A percentile compares a stretch with the other conserved stretches of the same genome.
These are phyloP conservation scores for Pipra filicauda DNA, from an alignment of 2,113 vertebrate genomes.

Conservation along the genomic window DNA sequence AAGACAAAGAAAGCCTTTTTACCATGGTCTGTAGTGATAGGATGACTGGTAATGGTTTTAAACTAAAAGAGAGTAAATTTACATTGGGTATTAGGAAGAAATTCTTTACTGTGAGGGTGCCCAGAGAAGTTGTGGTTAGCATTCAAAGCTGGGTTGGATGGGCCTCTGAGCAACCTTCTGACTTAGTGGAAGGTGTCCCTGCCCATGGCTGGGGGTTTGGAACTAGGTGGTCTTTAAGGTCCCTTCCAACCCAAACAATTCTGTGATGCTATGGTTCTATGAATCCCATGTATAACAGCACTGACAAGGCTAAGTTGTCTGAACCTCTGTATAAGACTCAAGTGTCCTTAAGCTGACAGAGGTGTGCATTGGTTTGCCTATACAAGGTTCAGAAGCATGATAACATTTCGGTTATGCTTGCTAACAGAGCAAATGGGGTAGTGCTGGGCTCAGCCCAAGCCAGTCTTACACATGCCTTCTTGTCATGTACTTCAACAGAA, in stretches of 20 bases:
- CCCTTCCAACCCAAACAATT: neutral
- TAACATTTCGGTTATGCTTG: neutral
- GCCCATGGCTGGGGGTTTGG: neutral
- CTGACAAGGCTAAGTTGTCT: neutral
- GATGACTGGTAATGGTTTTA: neutral
- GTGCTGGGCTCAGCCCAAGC: neutral
- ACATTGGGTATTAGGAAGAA: neutral
- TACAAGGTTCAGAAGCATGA: neutral
- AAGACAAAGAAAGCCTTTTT: neutral
- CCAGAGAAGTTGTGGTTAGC: neutral
- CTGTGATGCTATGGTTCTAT: neutral
- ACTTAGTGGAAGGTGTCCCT: neutral
- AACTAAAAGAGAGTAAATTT: neutral
- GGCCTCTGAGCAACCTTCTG: neutral
- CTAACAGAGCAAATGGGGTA: rapidly evolving
- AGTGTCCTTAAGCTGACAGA: neutral
- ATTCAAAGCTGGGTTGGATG: neutral
- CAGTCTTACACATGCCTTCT: neutral
- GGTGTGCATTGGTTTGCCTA: neutral
- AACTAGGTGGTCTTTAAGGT: neutral
- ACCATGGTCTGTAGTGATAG: neutral
- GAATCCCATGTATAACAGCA: neutral
- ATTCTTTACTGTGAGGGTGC: neutral
- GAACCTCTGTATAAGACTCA: neutral
- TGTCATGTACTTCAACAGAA: neutral